Evolutionary conservation across 2,888 invertebrate genomes (phyloP), one percentile per base, ranked within the genome.

Genomic region (Drosophila ezoana): DNA sequence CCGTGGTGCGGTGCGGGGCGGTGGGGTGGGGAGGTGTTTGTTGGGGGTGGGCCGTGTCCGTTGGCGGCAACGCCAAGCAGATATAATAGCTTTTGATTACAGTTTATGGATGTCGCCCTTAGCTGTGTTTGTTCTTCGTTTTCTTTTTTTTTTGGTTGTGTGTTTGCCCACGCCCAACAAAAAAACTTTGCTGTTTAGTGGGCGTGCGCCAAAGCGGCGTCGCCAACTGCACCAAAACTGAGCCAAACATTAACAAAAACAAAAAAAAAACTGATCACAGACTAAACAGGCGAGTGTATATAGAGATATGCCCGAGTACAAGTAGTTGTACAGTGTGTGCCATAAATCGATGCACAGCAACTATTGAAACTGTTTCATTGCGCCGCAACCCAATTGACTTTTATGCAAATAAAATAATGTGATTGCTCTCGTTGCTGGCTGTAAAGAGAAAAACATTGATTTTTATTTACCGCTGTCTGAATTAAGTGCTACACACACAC

Each of bases 21-120:
- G n/a, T n/a, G n/a, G n/a, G n/a, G n/a, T n/a, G n/a, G n/a, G n/a
- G n/a, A n/a, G n/a, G 18, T 20, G 18, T 10, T 32, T n/a, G 38
- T 9, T 38, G 32, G 40, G 18, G 23, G 28, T 1, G 28, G 44
- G 23, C 59, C 44, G 35, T 62, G 72, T 69, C 59, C 64, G 52
- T 41, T 43, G 47, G 64, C 52, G 58, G 49, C 65, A 68, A 47
- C 65, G 77, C 72, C 83, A 78, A 79, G 74, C 79, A 84, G 75
- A 87, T 84, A 86, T 86, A 86, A 86, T 86, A 79, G 85, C 85
- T 86, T 86, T 86, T 86, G 85, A 86, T 86, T 86, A 87, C 87
- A 86, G 85, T 86, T 87, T 86, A 86, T 86, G 82, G 82, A 81
- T 84, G 85, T 87, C 87, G 85, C 85, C 87, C 79, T 77, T 82